Base-by-base conservation (phyloP, 2,888 invertebrate genomes). In the Helleia helle region DNA sequence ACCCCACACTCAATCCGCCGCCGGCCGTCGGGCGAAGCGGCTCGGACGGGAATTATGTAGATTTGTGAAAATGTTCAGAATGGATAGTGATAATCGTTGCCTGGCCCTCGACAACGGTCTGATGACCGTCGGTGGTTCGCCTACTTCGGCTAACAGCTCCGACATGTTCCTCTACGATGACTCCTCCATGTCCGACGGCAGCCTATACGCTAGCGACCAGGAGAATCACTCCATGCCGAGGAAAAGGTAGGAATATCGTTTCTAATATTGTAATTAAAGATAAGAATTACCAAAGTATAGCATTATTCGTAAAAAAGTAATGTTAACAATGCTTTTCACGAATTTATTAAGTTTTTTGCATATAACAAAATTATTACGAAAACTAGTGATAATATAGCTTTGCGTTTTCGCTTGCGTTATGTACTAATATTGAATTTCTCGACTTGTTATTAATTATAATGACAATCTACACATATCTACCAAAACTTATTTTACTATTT, bases 201-300 rank as follows among this genome's bases (percentile, higher is more conserved):
- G 88, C 55, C 87, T 90, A 47, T 93, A 92, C 64, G 91, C 91
- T 47, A 94, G 94, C 66, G 94, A 94, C 59, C 93, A 93, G 68
- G 94, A 94, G 65, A 93, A 93, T 64, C 89, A 87, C 50, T 87
- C 89, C 0, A 86, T 88, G 28, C 80, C 84, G 0, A 76, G 85
- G 40, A 91, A 90, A 85, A 45, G 38, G 44, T 48, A 38, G 11
- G 9, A n/a, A n/a, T n/a, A n/a, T n/a, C n/a, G n/a, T n/a, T n/a
- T n/a, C n/a, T n/a, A n/a, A n/a, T n/a, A n/a, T n/a, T n/a, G n/a
- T n/a, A n/a, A n/a, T n/a, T n/a, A n/a, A n/a, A n/a, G n/a, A n/a
- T n/a, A 5, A 18, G 18, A 18, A 4, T 18, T 18, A 4, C 5
- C 18, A 4, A 18, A n/a, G n/a, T n/a, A n/a, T n/a, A n/a, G n/a